Percentiles rank a stretch among this genome's conserved stretches.
These are phyloP conservation scores for Turnix velox DNA, from an alignment of 2,113 vertebrate genomes.

Conservation along the genomic window DNA sequence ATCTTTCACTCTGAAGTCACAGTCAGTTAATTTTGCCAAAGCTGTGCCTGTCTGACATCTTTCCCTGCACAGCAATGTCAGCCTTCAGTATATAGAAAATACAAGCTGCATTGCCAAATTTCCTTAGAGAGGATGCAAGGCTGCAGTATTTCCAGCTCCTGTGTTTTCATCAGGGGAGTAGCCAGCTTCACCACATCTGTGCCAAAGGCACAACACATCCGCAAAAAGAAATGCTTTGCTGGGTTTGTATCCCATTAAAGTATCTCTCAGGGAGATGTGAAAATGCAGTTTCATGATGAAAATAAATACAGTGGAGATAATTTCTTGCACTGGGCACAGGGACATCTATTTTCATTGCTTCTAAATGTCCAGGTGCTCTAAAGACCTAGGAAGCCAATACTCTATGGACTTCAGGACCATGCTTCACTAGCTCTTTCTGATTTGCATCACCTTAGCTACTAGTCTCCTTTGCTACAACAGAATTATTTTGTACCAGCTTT, in stretches of 20 bases:
- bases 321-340: neutral
- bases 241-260: neutral
- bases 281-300: slow-evolving; percentile 21
- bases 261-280: neutral
- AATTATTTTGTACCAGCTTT: neutral
- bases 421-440: neutral
- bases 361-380: neutral
- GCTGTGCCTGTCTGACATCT: rapidly evolving
- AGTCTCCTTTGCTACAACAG: neutral
- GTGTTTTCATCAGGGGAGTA: neutral
- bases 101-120: neutral
- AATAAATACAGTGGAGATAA: slow-evolving; percentile 9
- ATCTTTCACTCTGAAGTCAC: neutral
- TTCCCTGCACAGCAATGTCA: neutral
- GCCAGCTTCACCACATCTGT: neutral
- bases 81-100: neutral
- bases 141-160: neutral
- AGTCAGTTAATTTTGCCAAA: rapidly evolving
- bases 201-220: neutral
- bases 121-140: neutral
- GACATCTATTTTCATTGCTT: neutral
- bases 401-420: neutral
- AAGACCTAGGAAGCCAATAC: neutral
- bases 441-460: neutral
- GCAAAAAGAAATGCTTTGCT: neutral